Percentiles rank a stretch among this genome's conserved stretches.
These are phyloP conservation scores for Spea hammondii DNA, from an alignment of 2,797 vertebrate species.

Conservation along the genomic window DNA sequence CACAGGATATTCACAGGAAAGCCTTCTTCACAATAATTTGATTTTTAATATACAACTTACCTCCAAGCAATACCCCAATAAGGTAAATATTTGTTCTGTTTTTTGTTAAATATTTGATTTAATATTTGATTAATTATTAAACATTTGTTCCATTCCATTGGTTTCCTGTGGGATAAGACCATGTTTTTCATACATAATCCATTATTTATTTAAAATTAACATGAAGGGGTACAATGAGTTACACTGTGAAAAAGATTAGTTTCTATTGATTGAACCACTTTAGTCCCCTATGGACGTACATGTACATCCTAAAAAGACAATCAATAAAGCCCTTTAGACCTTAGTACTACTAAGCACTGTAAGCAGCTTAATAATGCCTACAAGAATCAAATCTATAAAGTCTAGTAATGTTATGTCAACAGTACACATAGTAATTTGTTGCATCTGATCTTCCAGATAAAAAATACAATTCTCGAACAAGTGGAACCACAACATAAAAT, in stretches of 20 bases:
- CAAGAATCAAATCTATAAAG: too few species aligned
- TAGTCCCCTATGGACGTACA: too few species aligned
- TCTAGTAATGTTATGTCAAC: too few species aligned
- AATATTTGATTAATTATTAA: too few species aligned
- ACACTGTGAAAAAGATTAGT: neutral
- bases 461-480: neutral
- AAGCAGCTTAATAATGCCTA: too few species aligned
- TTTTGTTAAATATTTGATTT: neutral
- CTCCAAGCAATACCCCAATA: constrained; percentile 20
- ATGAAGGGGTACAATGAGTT: neutral
- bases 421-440: neutral
- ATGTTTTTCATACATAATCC: too few species aligned
- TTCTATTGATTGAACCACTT: too few species aligned
- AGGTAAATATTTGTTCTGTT: constrained; percentile 33
- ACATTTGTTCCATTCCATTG: too few species aligned
- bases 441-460: neutral
- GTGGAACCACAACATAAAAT: constrained; percentile 4
- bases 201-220: neutral
- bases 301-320: too few species aligned
- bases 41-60: constrained; percentile 45
- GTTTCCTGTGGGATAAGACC: too few species aligned
- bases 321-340: too few species aligned
- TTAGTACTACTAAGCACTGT: too few species aligned
- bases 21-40: neutral
- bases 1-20: neutral